phyloP scores from a whole-genome alignment of 1,140 invertebrate genomes.

The Anoplophora glabripennis region DNA sequence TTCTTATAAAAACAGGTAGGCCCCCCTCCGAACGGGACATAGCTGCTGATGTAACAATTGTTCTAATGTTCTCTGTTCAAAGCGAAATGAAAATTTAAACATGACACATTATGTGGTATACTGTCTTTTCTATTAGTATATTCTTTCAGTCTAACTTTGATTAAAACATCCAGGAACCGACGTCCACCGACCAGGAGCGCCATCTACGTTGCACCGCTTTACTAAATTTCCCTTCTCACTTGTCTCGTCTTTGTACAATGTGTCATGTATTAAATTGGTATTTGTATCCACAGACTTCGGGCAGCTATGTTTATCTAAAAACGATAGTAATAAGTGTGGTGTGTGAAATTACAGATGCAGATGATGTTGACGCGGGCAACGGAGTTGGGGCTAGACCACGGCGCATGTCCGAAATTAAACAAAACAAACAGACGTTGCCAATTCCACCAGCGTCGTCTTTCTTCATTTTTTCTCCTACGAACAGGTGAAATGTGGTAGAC shows the following conservation, averaged over 20 bases:
- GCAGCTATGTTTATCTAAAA: slow-evolving; percentile 45
- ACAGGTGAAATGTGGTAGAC: slow-evolving; percentile 67
- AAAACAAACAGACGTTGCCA: slow-evolving; percentile 80
- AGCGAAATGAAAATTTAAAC: neutral
- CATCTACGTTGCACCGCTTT: neutral
- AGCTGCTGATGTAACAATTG: slow-evolving; percentile 38
- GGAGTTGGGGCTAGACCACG: slow-evolving; percentile 76
- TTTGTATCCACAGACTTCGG: slow-evolving; percentile 27
- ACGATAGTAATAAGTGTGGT: slow-evolving; percentile 45
- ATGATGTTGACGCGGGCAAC: slow-evolving; percentile 54
- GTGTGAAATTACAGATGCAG: slow-evolving; percentile 47
- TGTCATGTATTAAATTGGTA: neutral
- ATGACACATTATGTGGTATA: too few species aligned
- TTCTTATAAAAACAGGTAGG: slow-evolving; percentile 86
- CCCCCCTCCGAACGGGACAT: slow-evolving; percentile 41
- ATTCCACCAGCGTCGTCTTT: slow-evolving; percentile 94
- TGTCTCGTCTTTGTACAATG: too few species aligned
- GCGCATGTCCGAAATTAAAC: slow-evolving; percentile 88
- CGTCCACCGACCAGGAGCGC: neutral
- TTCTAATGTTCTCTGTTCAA: neutral
- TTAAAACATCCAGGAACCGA: too few species aligned
- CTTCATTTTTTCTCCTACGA: slow-evolving; percentile 93
- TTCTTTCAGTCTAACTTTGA: too few species aligned
- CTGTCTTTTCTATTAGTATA: too few species aligned
- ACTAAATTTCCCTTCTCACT: neutral